Evolutionary conservation across 2,113 vertebrate genomes (phyloP), one percentile per base, ranked within the genome.

Genomic region (Pardalotus punctatus): DNA sequence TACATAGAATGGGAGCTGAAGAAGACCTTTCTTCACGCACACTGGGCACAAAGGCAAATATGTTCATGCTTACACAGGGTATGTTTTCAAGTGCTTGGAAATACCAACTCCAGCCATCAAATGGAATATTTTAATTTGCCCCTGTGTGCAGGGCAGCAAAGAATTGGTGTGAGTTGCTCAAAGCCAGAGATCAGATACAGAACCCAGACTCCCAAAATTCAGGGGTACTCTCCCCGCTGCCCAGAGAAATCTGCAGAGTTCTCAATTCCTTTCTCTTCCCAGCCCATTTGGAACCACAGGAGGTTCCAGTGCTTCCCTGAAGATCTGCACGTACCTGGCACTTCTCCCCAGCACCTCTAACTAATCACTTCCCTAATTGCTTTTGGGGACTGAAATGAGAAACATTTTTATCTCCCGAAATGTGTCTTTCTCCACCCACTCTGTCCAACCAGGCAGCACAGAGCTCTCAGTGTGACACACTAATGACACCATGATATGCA

Each of bases 401-500:
- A 89, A 38, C 21, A 28, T 27, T 78, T 77, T 78, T 43, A 38
- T 31, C 47, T 11, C 71, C 21, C 74, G 72, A 91, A 93, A 81
- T 10, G 9, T 56, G 38, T 48, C 42, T 50, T 92, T 94, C 42
- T 64, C 77, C 88, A 76, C 77, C 88, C 72, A 91, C 65, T 57
- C 86, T 2, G 38, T 71, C 91, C 91, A 94, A 40, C 11, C 72
- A 94, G 86, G 72, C 72, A 77, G 20, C 64, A 79, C 14, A 61
- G 69, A 93, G 72, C 76, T 57, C 81, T 72, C 64, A 78, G 71
- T 45, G 12, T 16, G 67, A 86, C 88, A 88, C 74, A 31, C 47
- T 86, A 83, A 90, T 38, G 77, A 95, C 38, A 69, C 76, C 60
- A 40, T 3, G 24, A 72, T 13, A 70, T 4, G 27, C 53, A 69